Percentiles rank a stretch among this genome's conserved stretches.
Evolutionary conservation across 2,113 vertebrate species (phyloP).

Genomic region (Peromyscus californicus): DNA sequence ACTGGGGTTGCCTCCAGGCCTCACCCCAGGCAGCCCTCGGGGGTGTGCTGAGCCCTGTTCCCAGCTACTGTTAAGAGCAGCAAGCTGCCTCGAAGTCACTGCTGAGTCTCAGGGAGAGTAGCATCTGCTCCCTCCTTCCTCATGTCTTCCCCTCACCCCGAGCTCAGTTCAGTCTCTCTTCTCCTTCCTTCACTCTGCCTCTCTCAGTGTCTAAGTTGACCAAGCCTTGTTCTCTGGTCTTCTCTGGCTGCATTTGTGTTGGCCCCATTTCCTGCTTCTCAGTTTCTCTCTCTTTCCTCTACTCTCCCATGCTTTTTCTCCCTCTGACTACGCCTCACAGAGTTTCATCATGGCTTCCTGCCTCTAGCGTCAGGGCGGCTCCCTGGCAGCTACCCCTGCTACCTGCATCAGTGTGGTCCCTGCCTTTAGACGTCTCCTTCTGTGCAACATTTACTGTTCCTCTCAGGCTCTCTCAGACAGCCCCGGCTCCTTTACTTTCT

Average conservation of each 20-base stretch:
- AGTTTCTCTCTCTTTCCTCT: not conserved
- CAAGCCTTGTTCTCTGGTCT: not conserved
- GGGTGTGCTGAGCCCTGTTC: not conserved
- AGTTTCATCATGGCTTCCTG: not conserved
- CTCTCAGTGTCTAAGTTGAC: not conserved
- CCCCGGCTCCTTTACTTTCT: not conserved
- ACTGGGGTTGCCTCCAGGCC: not conserved
- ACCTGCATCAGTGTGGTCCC: not conserved
- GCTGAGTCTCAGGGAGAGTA: not conserved
- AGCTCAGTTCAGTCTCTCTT: not conserved
- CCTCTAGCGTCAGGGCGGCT: not conserved
- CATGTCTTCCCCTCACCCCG: not conserved
- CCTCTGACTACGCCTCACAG: not conserved
- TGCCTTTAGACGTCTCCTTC: not conserved
- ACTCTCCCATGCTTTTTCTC: not conserved
- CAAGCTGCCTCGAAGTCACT: accelerated
- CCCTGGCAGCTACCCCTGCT: not conserved
- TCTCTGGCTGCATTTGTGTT: not conserved
- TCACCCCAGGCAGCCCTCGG: accelerated
- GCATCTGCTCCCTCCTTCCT: not conserved
- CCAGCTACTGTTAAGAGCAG: not conserved
- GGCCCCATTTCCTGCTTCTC: not conserved
- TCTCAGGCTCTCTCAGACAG: not conserved
- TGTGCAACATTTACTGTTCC: accelerated
- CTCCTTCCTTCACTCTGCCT: not conserved